Percentiles rank a stretch among this genome's conserved stretches.
phyloP scores from a whole-genome alignment of 2,113 vertebrate species.

The Ochotona curzoniae region DNA sequence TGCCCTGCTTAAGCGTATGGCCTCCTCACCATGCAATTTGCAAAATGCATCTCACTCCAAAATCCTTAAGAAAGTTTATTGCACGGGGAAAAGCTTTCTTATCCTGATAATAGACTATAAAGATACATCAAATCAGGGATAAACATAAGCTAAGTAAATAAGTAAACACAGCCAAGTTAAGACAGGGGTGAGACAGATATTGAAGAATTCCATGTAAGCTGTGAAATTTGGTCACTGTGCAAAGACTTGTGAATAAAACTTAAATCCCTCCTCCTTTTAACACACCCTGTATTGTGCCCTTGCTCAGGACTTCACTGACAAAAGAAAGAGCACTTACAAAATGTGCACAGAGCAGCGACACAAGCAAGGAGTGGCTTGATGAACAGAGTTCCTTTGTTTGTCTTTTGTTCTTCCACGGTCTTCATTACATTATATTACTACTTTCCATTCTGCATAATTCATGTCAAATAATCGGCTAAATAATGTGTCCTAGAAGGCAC shows the following conservation, averaged over 20 bases:
- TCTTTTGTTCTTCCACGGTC: conserved; percentile 63
- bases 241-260: not conserved
- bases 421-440: conserved; percentile 73
- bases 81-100: not conserved
- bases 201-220: not conserved
- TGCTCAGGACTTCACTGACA: not conserved
- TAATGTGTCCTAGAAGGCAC: conserved; percentile 77
- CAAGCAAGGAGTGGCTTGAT: not conserved
- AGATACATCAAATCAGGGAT: not conserved
- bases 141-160: not conserved
- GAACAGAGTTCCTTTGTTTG: conserved; percentile 71
- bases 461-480: conserved; percentile 79
- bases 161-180: not conserved
- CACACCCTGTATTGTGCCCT: not conserved
- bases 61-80: not conserved
- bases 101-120: not conserved
- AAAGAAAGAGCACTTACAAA: not conserved
- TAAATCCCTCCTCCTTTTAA: not conserved
- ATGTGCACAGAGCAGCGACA: not conserved
- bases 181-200: not conserved
- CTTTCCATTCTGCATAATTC: conserved; percentile 81
- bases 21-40: not conserved
- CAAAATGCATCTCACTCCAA: not conserved
- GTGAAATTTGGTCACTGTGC: not conserved
- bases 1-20: not conserved